Evolutionary conservation across 1,140 invertebrate genomes (phyloP).

Genomic region (Acyrthosiphon pisum): DNA sequence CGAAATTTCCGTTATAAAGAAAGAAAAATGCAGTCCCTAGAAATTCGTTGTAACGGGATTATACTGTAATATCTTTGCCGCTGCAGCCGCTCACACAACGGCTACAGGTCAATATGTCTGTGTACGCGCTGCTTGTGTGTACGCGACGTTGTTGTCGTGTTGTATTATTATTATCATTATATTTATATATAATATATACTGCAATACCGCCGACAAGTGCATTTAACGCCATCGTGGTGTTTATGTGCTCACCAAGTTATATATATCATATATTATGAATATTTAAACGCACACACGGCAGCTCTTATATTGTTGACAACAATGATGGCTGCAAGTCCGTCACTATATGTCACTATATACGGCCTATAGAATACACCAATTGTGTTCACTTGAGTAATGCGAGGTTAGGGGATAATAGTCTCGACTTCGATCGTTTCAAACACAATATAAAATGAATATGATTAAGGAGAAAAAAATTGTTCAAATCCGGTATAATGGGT

Average conservation of each 20-base stretch:
- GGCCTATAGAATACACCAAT: background rate
- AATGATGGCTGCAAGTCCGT: background rate
- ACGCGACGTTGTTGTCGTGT: background rate
- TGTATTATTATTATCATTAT: background rate
- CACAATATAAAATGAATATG: background rate
- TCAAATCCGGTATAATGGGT: background rate
- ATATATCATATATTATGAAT: slow-evolving; percentile 20
- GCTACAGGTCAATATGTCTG: slow-evolving; percentile 20
- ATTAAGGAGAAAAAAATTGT: background rate
- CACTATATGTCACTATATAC: background rate
- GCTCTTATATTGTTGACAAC: background rate
- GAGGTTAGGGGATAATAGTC: background rate
- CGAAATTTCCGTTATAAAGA: too few species aligned
- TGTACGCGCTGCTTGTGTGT: background rate
- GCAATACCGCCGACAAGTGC: background rate
- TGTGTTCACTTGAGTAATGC: background rate
- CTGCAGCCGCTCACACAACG: background rate
- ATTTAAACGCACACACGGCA: background rate
- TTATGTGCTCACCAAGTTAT: background rate
- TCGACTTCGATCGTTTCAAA: background rate
- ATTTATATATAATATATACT: background rate
- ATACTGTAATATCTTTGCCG: background rate
- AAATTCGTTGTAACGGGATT: too few species aligned
- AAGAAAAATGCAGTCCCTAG: too few species aligned
- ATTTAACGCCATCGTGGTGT: background rate